Conservation (phyloP, 2,797 vertebrate species). For the Pangasius krempfi region DNA sequence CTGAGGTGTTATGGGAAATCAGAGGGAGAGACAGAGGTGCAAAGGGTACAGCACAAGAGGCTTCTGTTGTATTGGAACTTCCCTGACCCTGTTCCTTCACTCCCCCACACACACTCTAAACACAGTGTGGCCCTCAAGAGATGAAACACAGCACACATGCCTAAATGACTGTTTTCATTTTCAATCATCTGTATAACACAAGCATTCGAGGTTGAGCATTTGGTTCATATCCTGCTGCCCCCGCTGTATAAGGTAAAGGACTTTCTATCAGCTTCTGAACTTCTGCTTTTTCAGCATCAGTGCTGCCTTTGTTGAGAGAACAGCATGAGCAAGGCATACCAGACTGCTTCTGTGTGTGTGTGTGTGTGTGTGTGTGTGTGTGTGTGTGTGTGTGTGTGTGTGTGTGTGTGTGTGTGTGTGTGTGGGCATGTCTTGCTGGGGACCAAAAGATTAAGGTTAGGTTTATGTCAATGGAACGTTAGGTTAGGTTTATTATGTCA, state of each 20-base stretch:
- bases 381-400: too few relatives aligned
- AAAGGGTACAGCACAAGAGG: conserved; percentile 45
- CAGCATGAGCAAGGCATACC: conserved; percentile 46
- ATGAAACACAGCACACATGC: conserved; percentile 47
- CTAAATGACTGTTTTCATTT: conserved; percentile 52
- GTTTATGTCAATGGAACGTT: neutral
- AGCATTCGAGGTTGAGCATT: conserved; percentile 9
- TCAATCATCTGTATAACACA: conserved; percentile 54
- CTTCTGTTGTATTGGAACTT: conserved; percentile 52
- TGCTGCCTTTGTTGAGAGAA: conserved; percentile 55
- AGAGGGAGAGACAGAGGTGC: conserved; percentile 25
- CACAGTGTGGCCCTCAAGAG: conserved; percentile 42
- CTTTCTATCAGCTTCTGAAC: conserved; percentile 24
- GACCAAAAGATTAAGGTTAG: neutral
- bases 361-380: neutral
- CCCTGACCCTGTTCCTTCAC: conserved; percentile 48
- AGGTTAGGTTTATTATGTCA: neutral
- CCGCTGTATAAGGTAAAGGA: conserved; percentile 13
- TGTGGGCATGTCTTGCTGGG: conserved; percentile 4
- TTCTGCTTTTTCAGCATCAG: conserved; percentile 50
- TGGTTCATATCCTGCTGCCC: conserved; percentile 22
- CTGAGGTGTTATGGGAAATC: conserved; percentile 37
- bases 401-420: neutral
- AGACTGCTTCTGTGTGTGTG: conserved; percentile 17
- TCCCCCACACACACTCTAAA: conserved; percentile 37